phyloP scores from a whole-genome alignment of 2,113 vertebrate genomes.

The Tachysurus fulvidraco region DNA sequence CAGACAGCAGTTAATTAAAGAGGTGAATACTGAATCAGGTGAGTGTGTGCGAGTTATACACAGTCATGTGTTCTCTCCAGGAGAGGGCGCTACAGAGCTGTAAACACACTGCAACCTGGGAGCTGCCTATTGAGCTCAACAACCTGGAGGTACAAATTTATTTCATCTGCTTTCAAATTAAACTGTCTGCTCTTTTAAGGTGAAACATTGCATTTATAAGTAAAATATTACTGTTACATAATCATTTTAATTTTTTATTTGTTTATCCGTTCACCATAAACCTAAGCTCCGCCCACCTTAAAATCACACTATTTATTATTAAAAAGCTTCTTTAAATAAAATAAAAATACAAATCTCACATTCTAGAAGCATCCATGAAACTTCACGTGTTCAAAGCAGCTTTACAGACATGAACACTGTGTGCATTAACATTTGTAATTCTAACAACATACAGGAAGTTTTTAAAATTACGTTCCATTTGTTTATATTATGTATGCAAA shows the following conservation, averaged over 20 bases:
- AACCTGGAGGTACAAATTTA: conserved; percentile 66
- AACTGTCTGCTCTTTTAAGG: not conserved
- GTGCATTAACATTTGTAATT: not conserved
- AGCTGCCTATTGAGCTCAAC: conserved; percentile 46
- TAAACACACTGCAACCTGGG: conserved; percentile 57
- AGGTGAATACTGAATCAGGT: not conserved
- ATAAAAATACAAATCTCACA: not conserved
- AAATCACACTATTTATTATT: not conserved
- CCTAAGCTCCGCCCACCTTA: not conserved
- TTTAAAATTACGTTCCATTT: not conserved
- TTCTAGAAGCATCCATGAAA: not conserved
- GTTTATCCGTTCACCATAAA: not conserved
- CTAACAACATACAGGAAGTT: not conserved
- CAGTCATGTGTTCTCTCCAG: conserved; percentile 51
- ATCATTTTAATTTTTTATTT: not conserved
- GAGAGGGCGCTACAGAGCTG: conserved; percentile 66
- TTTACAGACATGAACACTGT: not conserved
- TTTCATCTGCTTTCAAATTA: not conserved
- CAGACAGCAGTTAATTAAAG: not conserved
- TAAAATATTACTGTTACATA: not conserved
- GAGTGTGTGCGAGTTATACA: too few species aligned
- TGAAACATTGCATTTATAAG: not conserved
- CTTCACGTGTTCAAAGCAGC: not conserved
- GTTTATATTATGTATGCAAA: not conserved
- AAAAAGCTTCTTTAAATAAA: not conserved